Percentiles rank a stretch among this genome's conserved stretches.
phyloP scores from a whole-genome alignment of 2,113 vertebrate species.

The Calcarius ornatus region DNA sequence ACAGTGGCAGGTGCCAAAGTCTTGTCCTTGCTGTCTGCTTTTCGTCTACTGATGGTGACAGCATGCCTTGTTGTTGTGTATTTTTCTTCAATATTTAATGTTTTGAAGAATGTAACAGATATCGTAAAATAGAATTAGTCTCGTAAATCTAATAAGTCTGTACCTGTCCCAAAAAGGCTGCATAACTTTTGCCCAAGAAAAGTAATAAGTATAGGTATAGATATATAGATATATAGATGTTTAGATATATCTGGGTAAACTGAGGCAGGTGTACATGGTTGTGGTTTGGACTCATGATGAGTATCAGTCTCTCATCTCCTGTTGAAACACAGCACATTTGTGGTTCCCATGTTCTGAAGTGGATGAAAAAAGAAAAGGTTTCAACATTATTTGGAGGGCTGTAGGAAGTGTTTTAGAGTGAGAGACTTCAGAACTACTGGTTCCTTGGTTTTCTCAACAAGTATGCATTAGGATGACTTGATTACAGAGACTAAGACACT shows the following conservation, averaged over 20 bases:
- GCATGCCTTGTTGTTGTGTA: neutral
- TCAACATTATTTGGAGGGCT: neutral
- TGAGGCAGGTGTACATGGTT: neutral
- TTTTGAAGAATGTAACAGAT: neutral
- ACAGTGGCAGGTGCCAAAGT: neutral
- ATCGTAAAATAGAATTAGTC: neutral
- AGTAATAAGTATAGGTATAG: neutral
- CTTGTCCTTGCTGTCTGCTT: neutral
- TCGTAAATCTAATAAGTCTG: neutral
- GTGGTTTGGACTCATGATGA: accelerated
- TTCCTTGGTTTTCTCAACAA: neutral
- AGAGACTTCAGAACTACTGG: neutral
- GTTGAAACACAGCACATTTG: neutral
- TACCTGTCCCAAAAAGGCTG: neutral
- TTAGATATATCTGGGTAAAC: neutral
- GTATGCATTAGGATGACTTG: neutral
- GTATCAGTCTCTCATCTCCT: neutral
- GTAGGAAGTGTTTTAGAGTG: neutral
- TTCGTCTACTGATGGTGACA: neutral
- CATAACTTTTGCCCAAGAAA: neutral
- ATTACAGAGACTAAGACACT: neutral
- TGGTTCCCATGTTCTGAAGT: neutral
- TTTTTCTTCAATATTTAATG: neutral
- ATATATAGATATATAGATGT: too few relatives aligned
- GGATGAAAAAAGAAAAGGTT: neutral